Evolutionary conservation across 2,888 invertebrate genomes (phyloP), one percentile per base, ranked within the genome.

Genomic region (Polylopha cassiicola): DNA sequence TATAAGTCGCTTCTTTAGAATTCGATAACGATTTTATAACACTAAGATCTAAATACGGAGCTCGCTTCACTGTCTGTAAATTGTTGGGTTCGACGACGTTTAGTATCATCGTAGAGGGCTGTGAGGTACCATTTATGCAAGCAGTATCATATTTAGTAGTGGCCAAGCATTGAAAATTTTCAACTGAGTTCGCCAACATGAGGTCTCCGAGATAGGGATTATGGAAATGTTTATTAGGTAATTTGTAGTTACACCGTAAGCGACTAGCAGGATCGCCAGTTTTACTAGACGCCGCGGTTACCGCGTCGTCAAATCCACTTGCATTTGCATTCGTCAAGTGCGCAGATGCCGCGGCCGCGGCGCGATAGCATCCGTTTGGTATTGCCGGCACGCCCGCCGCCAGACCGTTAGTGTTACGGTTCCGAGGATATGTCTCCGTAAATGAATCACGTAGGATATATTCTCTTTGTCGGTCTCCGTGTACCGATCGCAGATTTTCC

Each of bases 341-440:
- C 65, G 61, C 59, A 72, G 78, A 80, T 80, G 69, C 62, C 63
- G 70, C 65, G 58, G 69, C 62, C 63, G 70, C 65, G 58, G 53
- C 51, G 54, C 64, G 81, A 82, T 80, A 76, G 65, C 52, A 63
- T 68, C 71, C 71, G 65, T 73, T 82, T 74, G 70, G 65, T 71
- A 82, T 79, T 75, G 70, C 73, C 58, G 67, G 73, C 82, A 80
- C 78, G 80, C 71, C 59, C 65, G 65, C 56, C 50, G 66, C 50
- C 58, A 64, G 64, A 70, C 81, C 79, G 79, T 81, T 82, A 81
- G 60, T 63, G 60, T 73, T 75, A 75, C 79, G 71, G 76, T 77
- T 80, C 63, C 63, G 73, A 73, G 73, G 72, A 74, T 73, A 73
- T 70, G 73, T 69, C 74, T 77, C 78, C 68, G 73, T 76, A 79